These are phyloP conservation scores for Pollenia labialis DNA, from an alignment of 2,888 invertebrate genomes.

Conservation along the genomic window DNA sequence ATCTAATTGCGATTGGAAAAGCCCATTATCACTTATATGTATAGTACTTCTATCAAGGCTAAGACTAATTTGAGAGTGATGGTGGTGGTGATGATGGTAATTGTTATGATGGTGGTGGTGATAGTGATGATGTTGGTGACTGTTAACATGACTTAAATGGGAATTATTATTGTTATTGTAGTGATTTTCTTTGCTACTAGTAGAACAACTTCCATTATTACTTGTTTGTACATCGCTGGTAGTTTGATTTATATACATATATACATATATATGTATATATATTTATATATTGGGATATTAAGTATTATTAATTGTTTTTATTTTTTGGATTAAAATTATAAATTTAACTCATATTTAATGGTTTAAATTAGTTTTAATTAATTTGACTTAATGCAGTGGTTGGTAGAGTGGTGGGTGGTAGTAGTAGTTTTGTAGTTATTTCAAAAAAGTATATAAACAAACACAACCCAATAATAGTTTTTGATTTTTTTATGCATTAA, in stretches of 20 bases:
- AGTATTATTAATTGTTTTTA: conserved; percentile 35
- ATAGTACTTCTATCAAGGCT: conserved; percentile 55
- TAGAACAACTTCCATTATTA: conserved; percentile 79
- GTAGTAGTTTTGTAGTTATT: conserved; percentile 51
- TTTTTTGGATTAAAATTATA: conserved; percentile 39
- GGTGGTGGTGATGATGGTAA: conserved; percentile 67
- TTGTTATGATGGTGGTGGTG: conserved; percentile 75
- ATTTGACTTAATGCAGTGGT: conserved; percentile 48
- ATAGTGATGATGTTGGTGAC: conserved; percentile 77
- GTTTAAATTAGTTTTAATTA: conserved; percentile 39
- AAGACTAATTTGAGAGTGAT: conserved; percentile 45
- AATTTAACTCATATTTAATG: conserved; percentile 39
- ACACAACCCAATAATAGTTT: conserved; percentile 64
- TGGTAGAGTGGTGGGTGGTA: conserved; percentile 62
- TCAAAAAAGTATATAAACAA: conserved; percentile 57
- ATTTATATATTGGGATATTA: conserved; percentile 18
- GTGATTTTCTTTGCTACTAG: conserved; percentile 82
- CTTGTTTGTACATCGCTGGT: conserved; percentile 84
- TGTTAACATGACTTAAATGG: conserved; percentile 76
- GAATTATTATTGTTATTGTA: conserved; percentile 80
- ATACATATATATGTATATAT: conserved; percentile 32
- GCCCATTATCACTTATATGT: conserved; percentile 63
- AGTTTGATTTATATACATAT: conserved; percentile 54
- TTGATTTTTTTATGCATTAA: conserved; percentile 59
- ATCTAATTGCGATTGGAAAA: conserved; percentile 25